phyloP scores from a whole-genome alignment of 2,797 vertebrate genomes.

The Chanos chanos region DNA sequence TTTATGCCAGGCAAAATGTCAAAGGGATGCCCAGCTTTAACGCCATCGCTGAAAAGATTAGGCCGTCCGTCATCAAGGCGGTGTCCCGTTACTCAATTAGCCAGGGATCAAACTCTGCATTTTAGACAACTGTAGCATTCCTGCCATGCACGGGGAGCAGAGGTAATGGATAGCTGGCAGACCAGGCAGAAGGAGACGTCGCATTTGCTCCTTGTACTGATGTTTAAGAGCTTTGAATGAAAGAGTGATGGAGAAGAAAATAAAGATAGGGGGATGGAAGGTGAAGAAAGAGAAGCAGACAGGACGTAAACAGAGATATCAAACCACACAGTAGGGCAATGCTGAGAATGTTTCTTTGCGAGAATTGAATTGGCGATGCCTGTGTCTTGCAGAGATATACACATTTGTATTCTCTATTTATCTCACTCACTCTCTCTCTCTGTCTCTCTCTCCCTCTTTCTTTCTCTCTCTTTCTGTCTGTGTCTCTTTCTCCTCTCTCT shows the following conservation, averaged over 20 bases:
- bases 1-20: conserved; percentile 11
- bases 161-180: conserved; percentile 34
- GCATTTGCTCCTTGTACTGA: conserved; percentile 29
- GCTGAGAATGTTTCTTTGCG: conserved; percentile 27
- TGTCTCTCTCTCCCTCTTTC: background rate
- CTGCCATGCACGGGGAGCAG: conserved; percentile 31
- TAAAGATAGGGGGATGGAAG: conserved; percentile 28
- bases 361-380: conserved; percentile 37
- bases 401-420: conserved; percentile 36
- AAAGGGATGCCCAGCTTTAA: conserved; percentile 19
- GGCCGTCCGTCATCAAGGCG: conserved; percentile 39
- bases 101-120: conserved; percentile 27
- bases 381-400: conserved; percentile 30
- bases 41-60: conserved; percentile 41
- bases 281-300: conserved; percentile 20
- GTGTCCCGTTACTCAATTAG: conserved; percentile 49
- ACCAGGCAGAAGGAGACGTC: conserved; percentile 25
- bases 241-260: conserved; percentile 12
- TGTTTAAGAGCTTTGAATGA: conserved; percentile 16
- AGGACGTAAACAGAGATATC: conserved; percentile 40
- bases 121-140: conserved; percentile 50
- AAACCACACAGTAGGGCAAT: conserved; percentile 14
- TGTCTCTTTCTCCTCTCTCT: background rate
- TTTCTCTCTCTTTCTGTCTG: background rate
- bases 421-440: background rate